phyloP scores from a whole-genome alignment of 2,797 vertebrate species.

The Rhinatrema bivittatum region DNA sequence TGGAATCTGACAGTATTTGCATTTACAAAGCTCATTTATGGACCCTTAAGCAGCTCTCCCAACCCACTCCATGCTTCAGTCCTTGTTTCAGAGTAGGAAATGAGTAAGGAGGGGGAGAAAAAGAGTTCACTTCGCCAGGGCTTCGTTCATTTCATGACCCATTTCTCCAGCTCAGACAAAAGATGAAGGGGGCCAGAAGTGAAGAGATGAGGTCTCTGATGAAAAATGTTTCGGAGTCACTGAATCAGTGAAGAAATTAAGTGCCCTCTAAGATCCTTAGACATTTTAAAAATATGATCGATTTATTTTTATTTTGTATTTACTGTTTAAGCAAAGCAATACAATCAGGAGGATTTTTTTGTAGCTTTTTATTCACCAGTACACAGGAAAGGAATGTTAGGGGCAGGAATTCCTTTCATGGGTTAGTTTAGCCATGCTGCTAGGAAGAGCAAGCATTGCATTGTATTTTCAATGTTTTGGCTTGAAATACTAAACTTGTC shows the following conservation, averaged over 20 bases:
- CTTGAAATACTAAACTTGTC: no score
- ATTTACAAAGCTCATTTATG: conserved; percentile 1
- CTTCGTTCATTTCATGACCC: conserved; percentile 12
- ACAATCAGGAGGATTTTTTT: no score
- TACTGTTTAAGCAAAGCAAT: no score
- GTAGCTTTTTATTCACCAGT: no score
- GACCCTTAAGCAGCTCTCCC: not conserved
- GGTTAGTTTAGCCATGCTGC: no score
- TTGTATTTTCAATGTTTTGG: no score
- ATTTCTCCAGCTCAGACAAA: conserved; percentile 9
- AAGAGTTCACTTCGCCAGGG: not conserved
- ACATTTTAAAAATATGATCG: no score
- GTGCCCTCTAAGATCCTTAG: conserved; percentile 7
- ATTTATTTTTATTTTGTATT: no score
- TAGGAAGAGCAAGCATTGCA: no score
- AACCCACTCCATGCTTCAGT: not conserved
- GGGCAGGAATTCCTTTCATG: no score
- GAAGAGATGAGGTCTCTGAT: conserved; percentile 4
- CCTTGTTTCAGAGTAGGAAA: conserved; percentile 2
- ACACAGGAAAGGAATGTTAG: no score
- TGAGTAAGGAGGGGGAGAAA: not conserved
- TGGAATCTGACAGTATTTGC: not conserved
- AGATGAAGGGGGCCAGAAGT: conserved; percentile 4
- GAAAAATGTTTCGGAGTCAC: conserved; percentile 20
- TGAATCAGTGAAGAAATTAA: conserved; percentile 26